Base-by-base conservation (phyloP, 2,113 vertebrate species). In the Mastomys coucha region DNA sequence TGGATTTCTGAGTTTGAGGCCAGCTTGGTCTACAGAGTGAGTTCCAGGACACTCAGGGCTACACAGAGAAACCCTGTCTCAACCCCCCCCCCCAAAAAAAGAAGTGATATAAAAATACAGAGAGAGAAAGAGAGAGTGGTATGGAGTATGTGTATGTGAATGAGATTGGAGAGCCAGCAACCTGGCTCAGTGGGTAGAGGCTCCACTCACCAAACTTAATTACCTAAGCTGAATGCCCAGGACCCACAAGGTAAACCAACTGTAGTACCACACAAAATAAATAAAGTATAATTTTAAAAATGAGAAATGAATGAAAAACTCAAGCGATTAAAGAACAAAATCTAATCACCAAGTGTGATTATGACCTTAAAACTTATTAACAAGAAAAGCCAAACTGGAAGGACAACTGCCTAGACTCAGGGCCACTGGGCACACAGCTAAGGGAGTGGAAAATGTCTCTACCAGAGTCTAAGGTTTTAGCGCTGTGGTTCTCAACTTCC, bases 281-380 rank as follows among this genome's bases (percentile, higher is more conserved):
- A 45, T 63, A 19, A 63, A 31, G 26, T 63, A 14, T 45, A 45
- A 91, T 72, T 85, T 65, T 33, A 11, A 65, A 85, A 65, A 85
- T 65, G 39, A 84, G 22, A 76, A 60, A 60, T 26, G 36, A 82
- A 60, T 19, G 14, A 49, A 67, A 86, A 89, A 94, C 72, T 58
- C 42, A 93, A 92, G 60, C n/a, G 49, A 73, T 49, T 94, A 31
- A 90, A 94, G 36, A 93, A 72, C 1, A 89, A 17, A 72, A 31
- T 84, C 65, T 93, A 67, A 88, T 58, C 36, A 88, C 45, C 92
- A 84, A 75, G 16, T 89, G 51, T 82, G 12, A n/a, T 88, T 75
- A 85, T 76, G 22, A 78, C 56, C 36, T 67, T 70, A 77, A 39
- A 89, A 81, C 31, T 86, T 49, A 80, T 51, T 91, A n/a, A 81